These are phyloP conservation scores for Aporophyla lueneburgensis DNA, from an alignment of 2,888 invertebrate species.

Conservation along the genomic window DNA sequence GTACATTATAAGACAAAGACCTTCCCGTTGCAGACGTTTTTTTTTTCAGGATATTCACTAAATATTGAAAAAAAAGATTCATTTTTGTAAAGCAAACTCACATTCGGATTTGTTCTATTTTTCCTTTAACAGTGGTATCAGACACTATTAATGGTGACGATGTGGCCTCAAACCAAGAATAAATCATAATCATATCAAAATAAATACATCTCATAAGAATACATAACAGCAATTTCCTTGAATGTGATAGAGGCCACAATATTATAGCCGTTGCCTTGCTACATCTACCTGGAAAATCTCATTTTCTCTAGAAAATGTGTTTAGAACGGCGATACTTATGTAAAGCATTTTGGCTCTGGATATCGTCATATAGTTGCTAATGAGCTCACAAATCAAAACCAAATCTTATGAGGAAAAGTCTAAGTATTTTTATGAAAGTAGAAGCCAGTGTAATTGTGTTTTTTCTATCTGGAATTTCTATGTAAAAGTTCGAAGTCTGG, in stretches of 20 bases:
- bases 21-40: no score
- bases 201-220: constrained; percentile 33
- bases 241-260: constrained; percentile 41
- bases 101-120: no score
- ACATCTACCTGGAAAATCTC: constrained; percentile 43
- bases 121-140: background rate
- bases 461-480: background rate
- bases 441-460: background rate
- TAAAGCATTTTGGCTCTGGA: constrained; percentile 25
- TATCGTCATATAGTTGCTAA: constrained; percentile 25
- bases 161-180: constrained; percentile 20
- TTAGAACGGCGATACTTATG: constrained; percentile 39
- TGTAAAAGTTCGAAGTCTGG: no score
- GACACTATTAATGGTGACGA: background rate
- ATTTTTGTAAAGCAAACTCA: no score
- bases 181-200: constrained; percentile 35
- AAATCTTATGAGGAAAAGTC: background rate
- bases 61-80: no score
- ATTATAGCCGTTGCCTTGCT: constrained; percentile 14
- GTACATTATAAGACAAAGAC: no score
- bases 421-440: background rate
- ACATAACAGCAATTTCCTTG: constrained; percentile 37
- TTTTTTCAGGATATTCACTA: no score
- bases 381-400: constrained; percentile 23
- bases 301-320: constrained; percentile 38